Evolutionary conservation across 2,888 invertebrate genomes (phyloP).

Genomic region (Xestia xanthographa): DNA sequence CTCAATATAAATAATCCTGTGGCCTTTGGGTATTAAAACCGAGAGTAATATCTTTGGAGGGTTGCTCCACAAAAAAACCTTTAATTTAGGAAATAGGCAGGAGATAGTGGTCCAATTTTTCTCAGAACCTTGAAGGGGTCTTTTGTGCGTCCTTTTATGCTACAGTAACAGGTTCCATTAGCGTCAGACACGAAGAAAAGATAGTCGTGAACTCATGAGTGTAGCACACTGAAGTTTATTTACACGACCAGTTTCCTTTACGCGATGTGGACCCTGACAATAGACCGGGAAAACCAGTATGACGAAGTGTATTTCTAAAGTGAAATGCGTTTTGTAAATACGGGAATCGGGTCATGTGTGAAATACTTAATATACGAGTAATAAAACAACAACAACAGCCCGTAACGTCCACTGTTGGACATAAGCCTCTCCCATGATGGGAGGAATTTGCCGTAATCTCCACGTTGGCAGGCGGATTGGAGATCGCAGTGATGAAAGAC

Average conservation of each 20-base stretch:
- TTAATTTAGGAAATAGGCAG: slow-evolving; percentile 52
- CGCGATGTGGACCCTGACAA: slow-evolving; percentile 36
- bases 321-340: slow-evolving; percentile 25
- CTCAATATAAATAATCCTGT: slow-evolving; percentile 11
- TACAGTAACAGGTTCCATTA: slow-evolving; percentile 72
- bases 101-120: slow-evolving; percentile 68
- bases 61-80: slow-evolving; percentile 17
- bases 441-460: no score
- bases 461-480: no score
- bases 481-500: no score
- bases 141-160: slow-evolving; percentile 70
- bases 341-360: neutral
- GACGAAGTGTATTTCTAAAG: slow-evolving; percentile 49
- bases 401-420: no score
- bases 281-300: slow-evolving; percentile 54
- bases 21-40: slow-evolving; percentile 23
- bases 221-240: slow-evolving; percentile 58
- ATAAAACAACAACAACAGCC: no score
- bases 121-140: slow-evolving; percentile 59
- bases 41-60: slow-evolving; percentile 7
- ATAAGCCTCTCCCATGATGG: no score
- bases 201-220: slow-evolving; percentile 42
- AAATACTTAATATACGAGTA: no score
- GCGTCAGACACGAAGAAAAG: slow-evolving; percentile 67
- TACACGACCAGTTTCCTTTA: slow-evolving; percentile 55